Percentiles rank a stretch among this genome's conserved stretches.
Conservation (phyloP, 2,113 vertebrate genomes). For the Scolopax mira region DNA sequence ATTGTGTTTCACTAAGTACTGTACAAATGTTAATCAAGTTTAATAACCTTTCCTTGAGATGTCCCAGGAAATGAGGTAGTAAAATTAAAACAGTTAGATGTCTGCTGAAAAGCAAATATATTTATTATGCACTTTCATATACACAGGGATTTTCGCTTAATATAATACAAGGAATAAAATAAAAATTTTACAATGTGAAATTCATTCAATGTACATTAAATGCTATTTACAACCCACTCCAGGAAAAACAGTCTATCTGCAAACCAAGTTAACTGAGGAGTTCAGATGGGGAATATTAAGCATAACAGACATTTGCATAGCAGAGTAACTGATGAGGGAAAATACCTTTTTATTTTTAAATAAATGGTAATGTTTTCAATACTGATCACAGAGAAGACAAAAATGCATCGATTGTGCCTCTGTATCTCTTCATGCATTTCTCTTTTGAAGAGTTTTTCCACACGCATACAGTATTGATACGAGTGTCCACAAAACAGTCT, state of each 20-base stretch:
- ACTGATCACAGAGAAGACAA: conserved; percentile 42
- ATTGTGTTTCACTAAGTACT: not conserved
- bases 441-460: not conserved
- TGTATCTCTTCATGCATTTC: not conserved
- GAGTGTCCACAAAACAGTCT: not conserved
- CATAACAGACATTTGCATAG: conserved; percentile 79
- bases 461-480: not conserved
- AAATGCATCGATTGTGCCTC: not conserved
- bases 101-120: conserved; percentile 99
- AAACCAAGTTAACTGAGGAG: conserved; percentile 73
- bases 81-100: conserved; percentile 61
- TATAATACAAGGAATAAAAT: conserved; percentile 97
- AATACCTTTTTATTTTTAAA: conserved; percentile 30
- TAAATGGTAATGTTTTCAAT: conserved; percentile 49
- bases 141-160: conserved; percentile 90
- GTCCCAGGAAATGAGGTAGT: conserved; percentile 29
- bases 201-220: conserved; percentile 93
- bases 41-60: not conserved
- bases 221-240: conserved; percentile 91
- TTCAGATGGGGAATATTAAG: conserved; percentile 64
- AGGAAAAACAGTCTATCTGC: conserved; percentile 76
- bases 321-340: conserved; percentile 71
- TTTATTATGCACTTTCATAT: conserved; percentile 99
- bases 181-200: conserved; percentile 91
- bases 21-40: not conserved